Conservation (phyloP, 2,888 invertebrate species). For the Brassicogethes aeneus region DNA sequence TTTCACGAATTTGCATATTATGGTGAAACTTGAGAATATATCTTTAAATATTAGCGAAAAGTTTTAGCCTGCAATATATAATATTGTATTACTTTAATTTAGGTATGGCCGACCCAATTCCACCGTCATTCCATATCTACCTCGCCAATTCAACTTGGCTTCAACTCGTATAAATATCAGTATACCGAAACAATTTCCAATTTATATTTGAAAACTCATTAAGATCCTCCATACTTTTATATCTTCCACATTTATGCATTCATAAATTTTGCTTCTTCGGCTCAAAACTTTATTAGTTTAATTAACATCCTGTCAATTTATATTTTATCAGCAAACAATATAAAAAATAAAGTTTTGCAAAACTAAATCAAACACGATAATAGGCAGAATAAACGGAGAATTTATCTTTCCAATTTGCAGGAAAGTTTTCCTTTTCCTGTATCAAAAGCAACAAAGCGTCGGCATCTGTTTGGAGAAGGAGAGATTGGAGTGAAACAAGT, state of each 20-base stretch:
- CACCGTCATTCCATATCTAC: neutral
- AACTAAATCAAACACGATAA: no score
- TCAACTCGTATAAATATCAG: neutral
- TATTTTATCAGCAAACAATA: no score
- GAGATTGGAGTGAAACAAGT: conserved; percentile 14
- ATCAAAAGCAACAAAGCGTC: neutral
- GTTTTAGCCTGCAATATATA: conserved; percentile 14
- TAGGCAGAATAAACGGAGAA: no score
- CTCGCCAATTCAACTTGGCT: neutral
- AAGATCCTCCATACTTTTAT: no score
- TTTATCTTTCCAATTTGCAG: no score
- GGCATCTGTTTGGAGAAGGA: neutral
- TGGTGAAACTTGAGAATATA: conserved; percentile 36
- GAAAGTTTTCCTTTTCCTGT: neutral
- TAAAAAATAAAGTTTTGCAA: no score
- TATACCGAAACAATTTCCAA: neutral
- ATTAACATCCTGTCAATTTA: no score
- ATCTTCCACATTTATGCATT: no score
- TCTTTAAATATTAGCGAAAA: conserved; percentile 30
- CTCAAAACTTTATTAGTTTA: no score
- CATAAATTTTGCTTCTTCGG: no score
- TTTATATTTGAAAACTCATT: neutral
- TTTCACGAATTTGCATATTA: conserved; percentile 38
- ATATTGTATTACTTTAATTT: conserved; percentile 5
- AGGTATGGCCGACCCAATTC: neutral